phyloP scores from a whole-genome alignment of 2,888 invertebrate species.

The Lobophora halterata region DNA sequence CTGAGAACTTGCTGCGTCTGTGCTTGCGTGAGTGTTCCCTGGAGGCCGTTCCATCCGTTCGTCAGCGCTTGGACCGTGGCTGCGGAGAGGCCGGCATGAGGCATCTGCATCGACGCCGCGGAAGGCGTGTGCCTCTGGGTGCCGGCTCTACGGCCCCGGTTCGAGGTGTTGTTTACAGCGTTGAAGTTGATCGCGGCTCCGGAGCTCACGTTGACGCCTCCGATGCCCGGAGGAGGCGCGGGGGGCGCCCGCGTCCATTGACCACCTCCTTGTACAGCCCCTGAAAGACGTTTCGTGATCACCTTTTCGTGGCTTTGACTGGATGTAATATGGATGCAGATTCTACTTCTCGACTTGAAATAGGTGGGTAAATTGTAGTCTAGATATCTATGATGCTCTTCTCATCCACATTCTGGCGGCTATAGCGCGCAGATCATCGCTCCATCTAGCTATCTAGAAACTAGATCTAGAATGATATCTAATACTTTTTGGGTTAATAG shows the following conservation, averaged over 20 bases:
- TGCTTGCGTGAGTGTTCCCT: conserved; percentile 64
- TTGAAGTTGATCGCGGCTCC: conserved; percentile 43
- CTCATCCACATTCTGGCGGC: no score
- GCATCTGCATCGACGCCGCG: conserved; percentile 64
- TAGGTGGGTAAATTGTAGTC: no score
- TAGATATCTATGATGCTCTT: no score
- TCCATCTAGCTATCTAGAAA: no score
- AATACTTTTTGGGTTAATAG: no score
- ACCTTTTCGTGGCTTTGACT: neutral
- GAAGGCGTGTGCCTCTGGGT: conserved; percentile 56
- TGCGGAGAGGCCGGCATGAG: conserved; percentile 61
- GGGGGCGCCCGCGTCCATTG: conserved; percentile 91
- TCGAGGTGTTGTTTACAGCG: conserved; percentile 52
- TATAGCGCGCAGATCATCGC: no score
- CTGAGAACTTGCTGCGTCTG: conserved; percentile 77
- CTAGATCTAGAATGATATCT: no score
- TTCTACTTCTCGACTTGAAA: no score
- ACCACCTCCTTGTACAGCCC: conserved; percentile 76
- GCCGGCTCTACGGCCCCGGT: conserved; percentile 55
- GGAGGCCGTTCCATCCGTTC: conserved; percentile 64
- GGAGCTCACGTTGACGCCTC: conserved; percentile 44
- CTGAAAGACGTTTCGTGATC: conserved; percentile 33
- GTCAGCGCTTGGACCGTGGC: conserved; percentile 70
- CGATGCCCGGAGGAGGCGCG: conserved; percentile 82
- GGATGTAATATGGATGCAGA: no score